Base-by-base conservation (phyloP, 2,888 invertebrate genomes). In the Zygothrica quintamaculata region DNA sequence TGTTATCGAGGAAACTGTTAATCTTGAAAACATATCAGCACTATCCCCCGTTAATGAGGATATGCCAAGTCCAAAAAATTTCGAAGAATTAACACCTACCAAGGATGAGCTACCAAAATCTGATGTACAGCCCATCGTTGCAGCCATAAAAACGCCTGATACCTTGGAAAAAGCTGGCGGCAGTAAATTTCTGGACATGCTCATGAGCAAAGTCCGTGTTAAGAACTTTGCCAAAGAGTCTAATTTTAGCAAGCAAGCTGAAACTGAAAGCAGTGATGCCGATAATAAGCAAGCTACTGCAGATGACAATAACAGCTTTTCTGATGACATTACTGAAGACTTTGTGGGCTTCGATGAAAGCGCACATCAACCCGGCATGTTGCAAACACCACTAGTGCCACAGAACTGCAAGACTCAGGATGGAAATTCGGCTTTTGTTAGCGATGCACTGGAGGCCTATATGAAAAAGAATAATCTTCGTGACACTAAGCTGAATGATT, bases 391-490 rank as follows among this genome's bases (percentile, higher is more conserved):
- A 1, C 47, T 90, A 25, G 91, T 90, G 15, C 86, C 87, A 1
- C 67, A 61, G 36, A 73, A 57, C 44, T 77, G 79, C 40, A 74
- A 70, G 12, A 75, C 78, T 2, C 29, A 58, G 1, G 87, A 78
- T 0, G 66, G 77, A 0, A 90, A 89, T 42, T 90, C 92, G 0
- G 92, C 91, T 0, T 93, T 93, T 74, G 84, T 92, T 3, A 92
- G 92, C 65, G 91, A 92, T 44, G 85, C 89, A 0, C 82, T 93
- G n/a, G 92, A 93, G 51, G 91, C 92, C 4, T 93, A 92, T 72
- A 88, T 93, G 84, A 91, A 89, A 1, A 89, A 91, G 61, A 91
- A 92, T 29, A 70, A 56, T 40, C 37, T 56, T 44, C 71, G 42
- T 0, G 58, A 65, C 3, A 31, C 51, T 1, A 8, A 9, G 1